These are phyloP conservation scores for Drosophila mulleri DNA, from an alignment of 2,888 invertebrate genomes.

Conservation along the genomic window DNA sequence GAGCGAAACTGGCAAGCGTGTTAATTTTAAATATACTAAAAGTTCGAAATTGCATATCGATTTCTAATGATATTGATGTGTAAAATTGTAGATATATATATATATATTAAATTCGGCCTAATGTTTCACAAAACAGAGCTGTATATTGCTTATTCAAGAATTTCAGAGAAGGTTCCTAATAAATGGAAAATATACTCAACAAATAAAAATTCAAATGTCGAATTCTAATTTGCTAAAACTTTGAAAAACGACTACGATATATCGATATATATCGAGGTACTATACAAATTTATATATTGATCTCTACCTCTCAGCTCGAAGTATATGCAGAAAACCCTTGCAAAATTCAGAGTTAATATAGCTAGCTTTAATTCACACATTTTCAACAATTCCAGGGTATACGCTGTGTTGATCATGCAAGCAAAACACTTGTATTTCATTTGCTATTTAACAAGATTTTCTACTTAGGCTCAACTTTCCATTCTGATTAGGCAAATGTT, in stretches of 20 bases:
- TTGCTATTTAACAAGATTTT: not conserved
- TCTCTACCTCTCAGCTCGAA: not conserved
- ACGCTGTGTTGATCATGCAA: not conserved
- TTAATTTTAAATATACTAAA: not conserved
- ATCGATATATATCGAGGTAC: not conserved
- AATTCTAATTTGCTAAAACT: not conserved
- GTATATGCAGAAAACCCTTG: too few relatives aligned
- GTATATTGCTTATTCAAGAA: too few relatives aligned
- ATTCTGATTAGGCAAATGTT: not conserved
- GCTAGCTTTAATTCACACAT: not conserved
- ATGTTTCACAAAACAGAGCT: not conserved
- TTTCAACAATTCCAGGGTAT: not conserved
- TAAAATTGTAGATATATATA: not conserved
- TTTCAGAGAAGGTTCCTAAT: not conserved
- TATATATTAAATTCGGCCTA: not conserved
- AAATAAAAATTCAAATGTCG: not conserved
- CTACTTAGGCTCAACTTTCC: slow-evolving; percentile 3
- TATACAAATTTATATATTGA: not conserved
- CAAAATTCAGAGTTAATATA: too few relatives aligned
- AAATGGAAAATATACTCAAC: not conserved
- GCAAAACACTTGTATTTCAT: not conserved
- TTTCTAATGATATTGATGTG: not conserved
- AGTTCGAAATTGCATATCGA: too few relatives aligned
- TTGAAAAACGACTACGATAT: not conserved
- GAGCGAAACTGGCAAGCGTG: too few relatives aligned